Conservation (phyloP, 2,113 vertebrate genomes). For the Pygoscelis antarcticus region DNA sequence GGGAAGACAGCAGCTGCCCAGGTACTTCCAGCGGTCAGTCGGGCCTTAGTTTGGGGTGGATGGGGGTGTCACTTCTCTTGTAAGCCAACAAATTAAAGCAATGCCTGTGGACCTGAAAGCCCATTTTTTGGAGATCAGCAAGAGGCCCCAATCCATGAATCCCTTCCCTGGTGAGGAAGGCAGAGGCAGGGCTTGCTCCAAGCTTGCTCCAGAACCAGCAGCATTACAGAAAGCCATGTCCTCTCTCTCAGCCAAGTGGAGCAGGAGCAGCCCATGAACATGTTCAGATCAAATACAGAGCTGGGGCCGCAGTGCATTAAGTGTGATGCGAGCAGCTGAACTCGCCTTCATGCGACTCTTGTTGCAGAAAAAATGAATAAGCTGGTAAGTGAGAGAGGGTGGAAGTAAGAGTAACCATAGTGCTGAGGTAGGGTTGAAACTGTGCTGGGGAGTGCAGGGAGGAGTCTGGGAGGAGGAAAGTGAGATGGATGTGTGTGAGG, state of each 20-base stretch:
- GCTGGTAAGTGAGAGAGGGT: background rate
- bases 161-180: background rate
- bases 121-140: background rate
- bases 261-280: background rate
- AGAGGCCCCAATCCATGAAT: background rate
- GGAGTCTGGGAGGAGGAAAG: background rate
- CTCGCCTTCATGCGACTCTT: rapidly evolving
- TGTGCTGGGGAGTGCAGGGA: background rate
- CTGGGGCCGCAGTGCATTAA: background rate
- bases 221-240: background rate
- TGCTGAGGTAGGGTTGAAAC: background rate
- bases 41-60: background rate
- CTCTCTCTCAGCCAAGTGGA: background rate
- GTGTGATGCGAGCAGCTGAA: background rate
- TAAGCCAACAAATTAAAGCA: background rate
- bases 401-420: background rate
- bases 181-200: background rate
- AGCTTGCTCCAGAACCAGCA: background rate
- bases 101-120: background rate
- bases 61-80: background rate
- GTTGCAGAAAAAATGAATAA: background rate
- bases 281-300: background rate
- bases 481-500: background rate
- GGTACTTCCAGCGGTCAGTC: background rate
- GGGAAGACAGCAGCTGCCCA: background rate